Base-by-base conservation (phyloP, 2,113 vertebrate species). In the Hydrolagus affinis region DNA sequence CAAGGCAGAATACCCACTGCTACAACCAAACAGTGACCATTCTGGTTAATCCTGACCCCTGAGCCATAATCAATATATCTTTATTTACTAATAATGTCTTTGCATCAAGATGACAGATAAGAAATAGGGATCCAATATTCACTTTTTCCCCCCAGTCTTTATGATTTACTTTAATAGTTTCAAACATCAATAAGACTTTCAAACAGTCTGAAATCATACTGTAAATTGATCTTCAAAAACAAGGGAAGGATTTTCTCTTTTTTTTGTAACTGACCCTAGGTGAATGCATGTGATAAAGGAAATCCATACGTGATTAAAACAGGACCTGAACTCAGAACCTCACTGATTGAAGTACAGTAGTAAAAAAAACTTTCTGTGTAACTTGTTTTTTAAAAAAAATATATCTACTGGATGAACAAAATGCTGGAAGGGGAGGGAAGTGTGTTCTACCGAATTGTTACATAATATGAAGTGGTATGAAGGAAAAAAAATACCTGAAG, bases 61-160 rank as follows among this genome's bases (percentile, higher is more conserved):
- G 89, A 88, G 90, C 91, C 93, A 94, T 91, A 94, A 97, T 98
- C 96, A 92, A 97, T 98, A 95, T 93, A 93, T 93, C 93, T 94
- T 93, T 90, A 94, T 94, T 94, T 95, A 94, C 94, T 94, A 95
- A 96, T 96, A 94, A 97, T 95, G 94, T 95, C 94, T 93, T 95
- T 92, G 95, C 95, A 97, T 96, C 92, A 94, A 95, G 91, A 93
- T 94, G 94, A 94, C 89, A 90, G 93, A 93, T 93, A 91, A 92
- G 91, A 93, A 93, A 93, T 90, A 92, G 90, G 92, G 90, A 90
- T 91, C 93, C 90, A 89, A 83, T 83, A 32, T 83, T 83, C 78
- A 83, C 23, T 59, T 30, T 72, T 83, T 21, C 60, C 32, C 66
- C 60, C 4, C 78, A 19, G 66, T 83, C 62, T 68, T 64, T 32